Conservation (phyloP, 2,113 vertebrate genomes). For the Piaya cayana region DNA sequence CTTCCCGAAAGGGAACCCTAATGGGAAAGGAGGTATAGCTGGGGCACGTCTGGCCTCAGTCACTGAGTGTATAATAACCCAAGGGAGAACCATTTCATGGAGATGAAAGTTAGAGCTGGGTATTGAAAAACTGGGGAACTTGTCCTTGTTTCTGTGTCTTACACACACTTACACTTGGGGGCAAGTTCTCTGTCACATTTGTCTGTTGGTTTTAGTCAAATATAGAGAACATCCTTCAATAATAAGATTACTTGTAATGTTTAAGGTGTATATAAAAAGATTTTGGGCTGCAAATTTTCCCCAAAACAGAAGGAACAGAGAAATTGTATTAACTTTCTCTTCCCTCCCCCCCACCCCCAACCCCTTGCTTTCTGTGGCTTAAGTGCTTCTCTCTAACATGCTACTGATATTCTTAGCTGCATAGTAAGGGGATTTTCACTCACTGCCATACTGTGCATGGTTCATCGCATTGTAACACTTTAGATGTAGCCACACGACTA, state of each 20-base stretch:
- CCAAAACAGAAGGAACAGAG: neutral
- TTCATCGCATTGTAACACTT: constrained; percentile 52
- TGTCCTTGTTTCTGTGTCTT: neutral
- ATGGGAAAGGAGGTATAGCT: neutral
- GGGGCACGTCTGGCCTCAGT: neutral
- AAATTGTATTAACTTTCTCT: neutral
- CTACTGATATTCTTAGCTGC: constrained; percentile 67
- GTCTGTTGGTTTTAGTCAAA: neutral
- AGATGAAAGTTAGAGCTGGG: neutral
- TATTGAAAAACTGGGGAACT: neutral
- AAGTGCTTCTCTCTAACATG: neutral
- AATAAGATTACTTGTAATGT: neutral
- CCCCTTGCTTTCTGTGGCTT: neutral
- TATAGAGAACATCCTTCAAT: neutral
- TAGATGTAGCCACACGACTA: neutral
- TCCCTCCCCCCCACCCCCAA: too few relatives aligned
- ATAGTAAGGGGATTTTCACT: neutral
- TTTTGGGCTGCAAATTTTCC: neutral
- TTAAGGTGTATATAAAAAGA: neutral
- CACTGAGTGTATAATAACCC: neutral
- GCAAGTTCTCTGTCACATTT: neutral
- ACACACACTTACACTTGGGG: neutral
- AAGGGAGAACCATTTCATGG: neutral
- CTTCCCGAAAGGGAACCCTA: neutral
- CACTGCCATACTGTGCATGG: constrained; percentile 20